Evolutionary conservation across 1,140 invertebrate species (phyloP).

Genomic region (Pogonognathellus flavescens): DNA sequence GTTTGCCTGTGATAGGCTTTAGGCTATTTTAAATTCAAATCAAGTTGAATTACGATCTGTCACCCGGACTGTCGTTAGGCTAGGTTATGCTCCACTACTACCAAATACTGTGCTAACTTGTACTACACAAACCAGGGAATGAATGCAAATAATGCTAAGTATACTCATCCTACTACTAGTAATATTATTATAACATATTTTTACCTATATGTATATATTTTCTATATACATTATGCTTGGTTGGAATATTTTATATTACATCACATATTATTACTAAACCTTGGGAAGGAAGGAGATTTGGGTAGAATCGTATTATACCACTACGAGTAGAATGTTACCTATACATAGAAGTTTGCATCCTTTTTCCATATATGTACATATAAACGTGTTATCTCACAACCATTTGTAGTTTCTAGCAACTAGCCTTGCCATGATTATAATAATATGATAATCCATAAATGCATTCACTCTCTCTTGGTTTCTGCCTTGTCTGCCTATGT

Average conservation of each 20-base stretch:
- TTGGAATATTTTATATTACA: too few species aligned
- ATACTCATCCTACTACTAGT: not conserved
- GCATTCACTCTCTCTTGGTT: not conserved
- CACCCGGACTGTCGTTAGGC: conserved; percentile 44
- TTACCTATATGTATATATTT: too few species aligned
- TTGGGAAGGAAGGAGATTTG: not conserved
- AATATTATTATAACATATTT: not conserved
- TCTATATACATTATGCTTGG: too few species aligned
- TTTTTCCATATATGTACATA: conserved; percentile 26
- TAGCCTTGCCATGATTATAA: conserved; percentile 43
- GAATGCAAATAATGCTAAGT: not conserved
- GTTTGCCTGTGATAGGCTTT: conserved; percentile 32
- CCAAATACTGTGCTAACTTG: not conserved
- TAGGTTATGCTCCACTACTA: conserved; percentile 18
- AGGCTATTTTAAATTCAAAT: conserved; percentile 59
- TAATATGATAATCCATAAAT: conserved; percentile 40
- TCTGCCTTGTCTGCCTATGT: not conserved
- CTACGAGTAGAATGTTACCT: not conserved
- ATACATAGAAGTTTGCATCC: not conserved
- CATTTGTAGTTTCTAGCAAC: conserved; percentile 38
- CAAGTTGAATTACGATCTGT: conserved; percentile 53
- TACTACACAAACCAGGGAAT: conserved; percentile 6
- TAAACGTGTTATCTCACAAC: conserved; percentile 29
- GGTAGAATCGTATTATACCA: not conserved
- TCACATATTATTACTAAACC: too few species aligned